Evolutionary conservation across 64 coral and sea anemone genomes (phyloP), one percentile per base, ranked within the genome.

Genomic region (Actinia equina): DNA sequence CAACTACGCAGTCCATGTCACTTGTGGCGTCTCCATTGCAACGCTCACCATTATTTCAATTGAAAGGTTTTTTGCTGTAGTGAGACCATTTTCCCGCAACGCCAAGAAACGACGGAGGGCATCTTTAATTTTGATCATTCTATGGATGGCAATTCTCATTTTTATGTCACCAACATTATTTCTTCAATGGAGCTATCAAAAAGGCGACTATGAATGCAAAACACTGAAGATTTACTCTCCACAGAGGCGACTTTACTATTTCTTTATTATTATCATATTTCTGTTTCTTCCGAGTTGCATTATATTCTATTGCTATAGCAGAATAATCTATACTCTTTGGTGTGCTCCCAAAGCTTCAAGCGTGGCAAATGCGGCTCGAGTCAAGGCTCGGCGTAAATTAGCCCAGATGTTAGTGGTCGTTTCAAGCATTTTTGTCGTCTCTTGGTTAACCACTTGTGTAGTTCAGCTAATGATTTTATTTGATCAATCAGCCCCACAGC

Each of bases 341-440:
- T 86, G 77, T n/a, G 41, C 55, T 25, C 13, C 64, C 17, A 7
- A 86, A 43, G 43, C 64, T 23, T 45, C 85, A 41, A 63, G 56
- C 6, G 77, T 37, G 16, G 77, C 60, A 82, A 61, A 5, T 15
- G 2, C 7, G 5, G 16, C 43, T 11, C 26, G 63, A 2, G 13
- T 85, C 43, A 77, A 17, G 5, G 58, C 83, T 58, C 82, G 74
- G 44, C 20, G 71, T 19, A 91, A 86, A 59, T 59, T 91, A 70
- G 85, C 89, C 42, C 86, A 59, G 52, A 83, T 87, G 76, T 45
- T 92, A n/a, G 63, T 92, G 52, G 43, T 86, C 5, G 79, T 87
- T 12, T 54, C 85, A 1, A 41, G 71, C 16, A 92, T 92, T 57
- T 92, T 87, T 49, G 15, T 82, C 43, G 16, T 52, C 11, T 92